Conservation (phyloP, 2,113 vertebrate genomes). For the Charina bottae region DNA sequence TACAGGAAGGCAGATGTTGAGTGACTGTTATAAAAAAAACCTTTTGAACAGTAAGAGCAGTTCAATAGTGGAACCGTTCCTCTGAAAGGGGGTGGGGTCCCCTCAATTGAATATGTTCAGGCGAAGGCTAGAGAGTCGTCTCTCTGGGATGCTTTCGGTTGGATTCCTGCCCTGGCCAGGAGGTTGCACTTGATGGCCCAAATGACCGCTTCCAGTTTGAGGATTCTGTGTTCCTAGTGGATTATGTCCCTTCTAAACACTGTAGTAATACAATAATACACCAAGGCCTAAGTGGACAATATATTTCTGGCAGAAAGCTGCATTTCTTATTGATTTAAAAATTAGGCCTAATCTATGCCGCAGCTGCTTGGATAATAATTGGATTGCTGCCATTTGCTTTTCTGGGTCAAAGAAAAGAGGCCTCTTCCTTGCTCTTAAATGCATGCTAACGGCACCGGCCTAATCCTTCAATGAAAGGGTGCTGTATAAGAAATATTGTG, state of each 20-base stretch:
- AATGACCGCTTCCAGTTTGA: background rate
- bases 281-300: background rate
- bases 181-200: background rate
- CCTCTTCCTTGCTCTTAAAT: background rate
- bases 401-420: background rate
- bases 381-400: slow-evolving; percentile 13
- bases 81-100: background rate
- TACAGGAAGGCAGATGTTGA: background rate
- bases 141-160: background rate
- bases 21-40: background rate
- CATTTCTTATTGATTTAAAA: slow-evolving; percentile 18
- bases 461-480: background rate
- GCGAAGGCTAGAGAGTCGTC: background rate
- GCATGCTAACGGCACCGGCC: too few species aligned
- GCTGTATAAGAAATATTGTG: background rate
- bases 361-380: background rate
- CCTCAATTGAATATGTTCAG: background rate
- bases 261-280: background rate
- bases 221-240: background rate
- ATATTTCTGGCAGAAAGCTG: slow-evolving; percentile 2
- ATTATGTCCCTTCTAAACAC: background rate
- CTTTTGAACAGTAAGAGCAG: background rate
- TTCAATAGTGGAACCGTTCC: background rate
- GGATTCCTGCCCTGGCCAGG: background rate
- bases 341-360: slow-evolving; percentile 10